Evolutionary conservation across 2,113 vertebrate genomes (phyloP).

Genomic region (Brachypteracias leptosomus): DNA sequence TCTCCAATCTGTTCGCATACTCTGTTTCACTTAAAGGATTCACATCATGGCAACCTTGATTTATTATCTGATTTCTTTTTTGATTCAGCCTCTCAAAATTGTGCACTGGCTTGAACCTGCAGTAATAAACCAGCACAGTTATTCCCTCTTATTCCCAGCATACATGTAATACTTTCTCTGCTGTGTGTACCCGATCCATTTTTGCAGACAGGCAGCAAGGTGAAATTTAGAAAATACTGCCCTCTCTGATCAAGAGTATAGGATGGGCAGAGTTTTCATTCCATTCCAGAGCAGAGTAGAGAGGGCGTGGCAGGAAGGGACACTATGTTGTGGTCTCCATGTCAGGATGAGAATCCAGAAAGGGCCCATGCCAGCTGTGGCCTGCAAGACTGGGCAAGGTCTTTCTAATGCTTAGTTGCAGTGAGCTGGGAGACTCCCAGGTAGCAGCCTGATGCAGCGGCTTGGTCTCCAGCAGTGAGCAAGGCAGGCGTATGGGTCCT

Average conservation of each 20-base stretch:
- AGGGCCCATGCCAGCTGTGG: neutral
- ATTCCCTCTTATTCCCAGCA: neutral
- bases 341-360: neutral
- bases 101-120: conserved; percentile 41
- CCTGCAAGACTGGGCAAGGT: neutral
- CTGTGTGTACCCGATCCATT: neutral
- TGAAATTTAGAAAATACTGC: conserved; percentile 16
- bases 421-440: neutral
- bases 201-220: conserved; percentile 1
- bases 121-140: conserved; percentile 45
- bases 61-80: conserved; percentile 63
- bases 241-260: neutral
- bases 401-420: neutral
- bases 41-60: conserved; percentile 43
- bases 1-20: conserved; percentile 35
- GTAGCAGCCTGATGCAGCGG: neutral
- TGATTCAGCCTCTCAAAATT: conserved; percentile 42
- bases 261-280: neutral
- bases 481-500: neutral
- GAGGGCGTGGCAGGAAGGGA: neutral
- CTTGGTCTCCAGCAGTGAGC: neutral
- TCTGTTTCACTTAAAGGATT: conserved; percentile 49
- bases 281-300: neutral
- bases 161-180: conserved; percentile 21
- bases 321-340: fast-evolving